Conservation (phyloP, 2,113 vertebrate genomes). For the Aegithalos caudatus region DNA sequence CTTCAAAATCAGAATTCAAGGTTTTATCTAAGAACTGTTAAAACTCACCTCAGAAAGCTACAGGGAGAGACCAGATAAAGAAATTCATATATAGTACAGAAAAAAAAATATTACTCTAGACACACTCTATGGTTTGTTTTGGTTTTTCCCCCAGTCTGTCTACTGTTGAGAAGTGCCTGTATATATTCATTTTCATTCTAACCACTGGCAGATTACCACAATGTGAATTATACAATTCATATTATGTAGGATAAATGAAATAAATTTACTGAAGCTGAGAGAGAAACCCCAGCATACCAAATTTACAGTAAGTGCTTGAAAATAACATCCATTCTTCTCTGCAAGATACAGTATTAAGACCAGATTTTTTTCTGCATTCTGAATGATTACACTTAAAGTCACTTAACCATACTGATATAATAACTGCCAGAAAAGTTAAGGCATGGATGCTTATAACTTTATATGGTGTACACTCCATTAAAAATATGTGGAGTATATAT, state of each 20-base stretch:
- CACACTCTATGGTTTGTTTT: not conserved
- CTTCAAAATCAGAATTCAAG: not conserved
- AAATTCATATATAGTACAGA: not conserved
- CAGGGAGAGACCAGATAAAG: not conserved
- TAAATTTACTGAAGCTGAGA: not conserved
- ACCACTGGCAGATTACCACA: not conserved
- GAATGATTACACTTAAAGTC: not conserved
- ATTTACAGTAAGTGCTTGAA: slow-evolving; percentile 4
- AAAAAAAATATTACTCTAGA: not conserved
- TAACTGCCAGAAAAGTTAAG: slow-evolving; percentile 17
- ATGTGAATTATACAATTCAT: not conserved
- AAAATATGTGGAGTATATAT: not conserved
- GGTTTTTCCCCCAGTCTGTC: not conserved
- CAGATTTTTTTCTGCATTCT: slow-evolving; percentile 42
- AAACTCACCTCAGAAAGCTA: not conserved
- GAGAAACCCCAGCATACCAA: not conserved
- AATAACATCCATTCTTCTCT: not conserved
- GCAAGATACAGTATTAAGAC: slow-evolving; percentile 26
- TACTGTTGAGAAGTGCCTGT: not conserved
- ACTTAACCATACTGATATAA: not conserved
- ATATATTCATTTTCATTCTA: not conserved
- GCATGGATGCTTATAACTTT: not conserved
- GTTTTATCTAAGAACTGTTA: not conserved
- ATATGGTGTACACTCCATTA: not conserved
- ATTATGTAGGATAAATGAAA: not conserved